Percentiles rank a stretch among this genome's conserved stretches.
Conservation (phyloP, 2,888 invertebrate species). For the Zaprionus obscuricornis region DNA sequence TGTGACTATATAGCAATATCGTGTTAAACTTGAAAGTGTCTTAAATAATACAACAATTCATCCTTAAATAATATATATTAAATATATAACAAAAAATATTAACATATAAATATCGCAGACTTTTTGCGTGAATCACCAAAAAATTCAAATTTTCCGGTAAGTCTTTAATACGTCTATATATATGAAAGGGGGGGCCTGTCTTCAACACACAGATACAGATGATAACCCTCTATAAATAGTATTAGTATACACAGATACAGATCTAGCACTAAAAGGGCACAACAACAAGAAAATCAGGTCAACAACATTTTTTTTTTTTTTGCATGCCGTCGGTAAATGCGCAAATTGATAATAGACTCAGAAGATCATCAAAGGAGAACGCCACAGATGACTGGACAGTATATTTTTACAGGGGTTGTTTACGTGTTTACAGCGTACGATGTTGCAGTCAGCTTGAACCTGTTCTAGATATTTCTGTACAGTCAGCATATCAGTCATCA, state of each 20-base stretch:
- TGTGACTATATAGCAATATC: conserved; percentile 76
- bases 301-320: conserved; percentile 24
- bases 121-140: conserved; percentile 64
- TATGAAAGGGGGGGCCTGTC: background rate
- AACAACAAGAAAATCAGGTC: conserved; percentile 44
- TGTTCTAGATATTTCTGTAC: too few species aligned
- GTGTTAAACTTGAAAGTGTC: conserved; percentile 72
- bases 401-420: conserved; percentile 37
- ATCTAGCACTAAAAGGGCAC: too few species aligned
- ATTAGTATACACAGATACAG: too few species aligned
- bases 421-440: too few species aligned
- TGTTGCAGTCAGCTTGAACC: too few species aligned
- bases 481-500: too few species aligned
- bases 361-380: too few species aligned
- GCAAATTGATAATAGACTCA: conserved; percentile 24
- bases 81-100: conserved; percentile 20
- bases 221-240: too few species aligned
- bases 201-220: too few species aligned
- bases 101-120: conserved; percentile 20
- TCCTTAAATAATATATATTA: conserved; percentile 15
- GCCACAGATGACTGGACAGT: background rate
- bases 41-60: conserved; percentile 36
- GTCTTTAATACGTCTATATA: conserved; percentile 38
- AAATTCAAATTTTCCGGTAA: conserved; percentile 70
- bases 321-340: conserved; percentile 27